Conservation (phyloP, 2,888 invertebrate species). For the Drosophila prostipennis region DNA sequence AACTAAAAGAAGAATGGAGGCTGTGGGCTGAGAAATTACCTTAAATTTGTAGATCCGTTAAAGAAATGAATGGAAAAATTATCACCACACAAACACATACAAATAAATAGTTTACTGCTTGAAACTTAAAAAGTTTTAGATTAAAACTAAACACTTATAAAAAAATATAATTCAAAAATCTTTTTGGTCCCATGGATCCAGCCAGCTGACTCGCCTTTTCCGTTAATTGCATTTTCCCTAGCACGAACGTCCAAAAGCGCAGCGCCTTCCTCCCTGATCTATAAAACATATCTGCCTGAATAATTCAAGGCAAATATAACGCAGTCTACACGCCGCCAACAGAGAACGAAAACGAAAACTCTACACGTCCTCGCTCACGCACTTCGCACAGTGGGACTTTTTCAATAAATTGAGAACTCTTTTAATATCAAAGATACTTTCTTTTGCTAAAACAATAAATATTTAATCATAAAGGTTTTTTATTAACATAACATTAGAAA, state of each 20-base stretch:
- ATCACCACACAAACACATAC: too few relatives aligned
- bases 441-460: too few relatives aligned
- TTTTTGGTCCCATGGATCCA: neutral
- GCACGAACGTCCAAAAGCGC: constrained; percentile 65
- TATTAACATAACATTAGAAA: too few relatives aligned
- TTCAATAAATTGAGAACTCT: too few relatives aligned
- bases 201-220: constrained; percentile 28
- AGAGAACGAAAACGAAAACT: constrained; percentile 3
- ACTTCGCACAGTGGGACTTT: constrained; percentile 3
- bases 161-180: neutral
- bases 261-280: constrained; percentile 48
- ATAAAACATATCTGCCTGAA: constrained; percentile 70
- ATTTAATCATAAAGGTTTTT: too few relatives aligned
- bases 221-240: constrained; percentile 68
- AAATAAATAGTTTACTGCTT: neutral
- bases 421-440: too few relatives aligned
- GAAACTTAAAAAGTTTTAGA: too few relatives aligned
- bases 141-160: neutral
- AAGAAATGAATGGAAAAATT: too few relatives aligned
- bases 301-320: constrained; percentile 75
- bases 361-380: constrained; percentile 19
- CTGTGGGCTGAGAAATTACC: too few relatives aligned
- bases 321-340: constrained; percentile 64
- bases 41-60: too few relatives aligned
- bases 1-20: neutral